Conservation (phyloP, 2,113 vertebrate genomes). For the Vombatus ursinus region DNA sequence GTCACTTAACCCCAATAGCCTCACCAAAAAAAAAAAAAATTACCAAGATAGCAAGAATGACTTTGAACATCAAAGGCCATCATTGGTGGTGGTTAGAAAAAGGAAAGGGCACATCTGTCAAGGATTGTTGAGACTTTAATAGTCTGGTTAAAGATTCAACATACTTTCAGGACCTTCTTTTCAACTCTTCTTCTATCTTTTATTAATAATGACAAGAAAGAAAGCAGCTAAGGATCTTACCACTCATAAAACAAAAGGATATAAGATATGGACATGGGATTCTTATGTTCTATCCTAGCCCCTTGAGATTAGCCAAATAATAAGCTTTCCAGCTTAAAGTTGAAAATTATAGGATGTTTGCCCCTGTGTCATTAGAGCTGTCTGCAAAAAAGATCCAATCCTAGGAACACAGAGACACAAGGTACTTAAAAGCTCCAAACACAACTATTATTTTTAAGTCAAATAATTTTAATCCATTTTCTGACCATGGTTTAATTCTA, state of each 20-base stretch:
- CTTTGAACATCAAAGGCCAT: not conserved
- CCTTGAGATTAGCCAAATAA: not conserved
- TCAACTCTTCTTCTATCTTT: not conserved
- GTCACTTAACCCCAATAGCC: no score
- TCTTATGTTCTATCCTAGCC: not conserved
- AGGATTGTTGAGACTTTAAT: not conserved
- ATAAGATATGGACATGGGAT: not conserved
- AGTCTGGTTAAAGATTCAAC: not conserved
- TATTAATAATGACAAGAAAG: not conserved
- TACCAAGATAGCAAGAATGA: not conserved
- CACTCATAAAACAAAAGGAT: not conserved
- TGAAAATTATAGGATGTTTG: not conserved
- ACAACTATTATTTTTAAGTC: slow-evolving; percentile 1
- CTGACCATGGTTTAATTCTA: not conserved
- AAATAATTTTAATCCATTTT: not conserved
- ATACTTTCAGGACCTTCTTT: not conserved
- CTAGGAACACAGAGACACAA: not conserved
- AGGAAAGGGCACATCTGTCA: not conserved
- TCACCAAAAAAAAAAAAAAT: not conserved
- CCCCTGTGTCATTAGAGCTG: not conserved
- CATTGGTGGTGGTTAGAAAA: not conserved
- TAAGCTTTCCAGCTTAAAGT: slow-evolving; percentile 15
- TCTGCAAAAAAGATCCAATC: not conserved
- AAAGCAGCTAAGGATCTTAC: not conserved
- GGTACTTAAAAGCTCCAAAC: slow-evolving; percentile 4